Base-by-base conservation (phyloP, 2,113 vertebrate species). In the Nycticorax nycticorax region DNA sequence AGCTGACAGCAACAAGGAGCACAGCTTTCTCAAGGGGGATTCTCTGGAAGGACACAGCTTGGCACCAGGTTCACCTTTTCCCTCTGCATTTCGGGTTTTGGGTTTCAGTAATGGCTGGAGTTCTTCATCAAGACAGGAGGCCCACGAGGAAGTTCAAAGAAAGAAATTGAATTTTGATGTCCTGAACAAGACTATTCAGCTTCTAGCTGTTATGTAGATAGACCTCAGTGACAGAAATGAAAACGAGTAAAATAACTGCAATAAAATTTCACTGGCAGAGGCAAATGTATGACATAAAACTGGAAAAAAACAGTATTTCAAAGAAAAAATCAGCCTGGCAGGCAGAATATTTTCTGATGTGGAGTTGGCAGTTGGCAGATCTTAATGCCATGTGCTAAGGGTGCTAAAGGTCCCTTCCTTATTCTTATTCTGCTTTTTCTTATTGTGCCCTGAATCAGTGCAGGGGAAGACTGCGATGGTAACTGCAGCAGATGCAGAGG, bases 381-480 rank as follows among this genome's bases (percentile, higher is more conserved):
- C 37, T 67, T 28, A 14, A 55, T 80, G 30, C 7, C 43, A 16
- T 0, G 0, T 39, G 26, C 32, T 47, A 85, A 37, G 32, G 11
- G 7, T 35, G 26, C 15, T 59, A 35, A 59, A 72, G 3, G 5
- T 86, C 12, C 13, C 28, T 69, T 89, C 50, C 35, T 3, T 53
- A 33, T 73, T 60, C 57, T 72, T 81, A 50, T 50, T 93, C 59
- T 73, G 19, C 23, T 88, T 85, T 81, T 85, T 28, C 9, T 53
- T 35, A 53, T 16, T 57, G 28, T 69, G 23, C 22, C 4, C 3
- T 74, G 33, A 14, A 30, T 66, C 30, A 68, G 28, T 3, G 10
- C 14, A 79, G 53, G 13, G 12, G 28, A 79, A 85, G 39, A 18
- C 23, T 48, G 8, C 19, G 85, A 74, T 12, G 13, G 45, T 48